phyloP scores from a whole-genome alignment of 2,888 invertebrate species.

The Periphyllus acericola region DNA sequence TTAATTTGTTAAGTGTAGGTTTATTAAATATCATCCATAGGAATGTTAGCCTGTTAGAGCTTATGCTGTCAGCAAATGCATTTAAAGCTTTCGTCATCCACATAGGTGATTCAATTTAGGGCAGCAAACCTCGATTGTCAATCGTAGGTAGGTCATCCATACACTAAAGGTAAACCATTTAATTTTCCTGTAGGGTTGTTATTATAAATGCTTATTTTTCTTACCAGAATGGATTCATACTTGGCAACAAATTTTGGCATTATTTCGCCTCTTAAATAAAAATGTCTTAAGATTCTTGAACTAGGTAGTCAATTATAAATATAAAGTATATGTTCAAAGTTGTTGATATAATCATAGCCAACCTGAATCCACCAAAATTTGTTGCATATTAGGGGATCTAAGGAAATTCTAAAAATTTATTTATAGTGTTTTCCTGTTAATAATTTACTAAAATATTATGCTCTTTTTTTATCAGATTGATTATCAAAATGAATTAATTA shows the following conservation, averaged over 20 bases:
- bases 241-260: conserved; percentile 59
- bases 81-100: conserved; percentile 52
- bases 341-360: background rate
- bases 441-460: background rate
- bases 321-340: conserved; percentile 4
- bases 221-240: conserved; percentile 36
- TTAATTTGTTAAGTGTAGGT: conserved; percentile 56
- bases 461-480: conserved; percentile 20
- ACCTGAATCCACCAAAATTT: conserved; percentile 50
- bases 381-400: conserved; percentile 50
- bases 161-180: conserved; percentile 55
- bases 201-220: conserved; percentile 16
- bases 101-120: conserved; percentile 61
- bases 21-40: conserved; percentile 54
- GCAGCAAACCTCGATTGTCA: conserved; percentile 61
- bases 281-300: background rate
- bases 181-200: conserved; percentile 58
- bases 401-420: conserved; percentile 6
- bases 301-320: conserved; percentile 20
- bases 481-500: no score
- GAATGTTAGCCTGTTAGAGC: conserved; percentile 60
- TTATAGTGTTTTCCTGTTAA: background rate
- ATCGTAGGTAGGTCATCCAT: conserved; percentile 61
- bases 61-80: conserved; percentile 59
- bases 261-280: background rate